These are phyloP conservation scores for Crossocerus cetratus DNA, from an alignment of 2,888 invertebrate genomes.

Conservation along the genomic window DNA sequence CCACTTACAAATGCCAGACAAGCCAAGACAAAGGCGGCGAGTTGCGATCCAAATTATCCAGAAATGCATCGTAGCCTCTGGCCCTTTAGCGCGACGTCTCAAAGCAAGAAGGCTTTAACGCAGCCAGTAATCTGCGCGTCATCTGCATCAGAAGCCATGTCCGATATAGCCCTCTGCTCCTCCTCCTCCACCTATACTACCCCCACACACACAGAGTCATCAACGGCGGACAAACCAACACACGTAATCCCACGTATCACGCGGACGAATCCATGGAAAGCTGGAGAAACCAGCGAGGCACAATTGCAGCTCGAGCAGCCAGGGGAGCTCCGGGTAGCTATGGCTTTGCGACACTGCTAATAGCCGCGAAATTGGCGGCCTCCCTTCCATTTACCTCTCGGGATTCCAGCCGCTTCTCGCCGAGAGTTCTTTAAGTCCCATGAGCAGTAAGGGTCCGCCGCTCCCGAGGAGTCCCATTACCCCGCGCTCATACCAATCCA, in stretches of 20 bases:
- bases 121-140: conserved; percentile 64
- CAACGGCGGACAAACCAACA: background rate
- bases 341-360: too few relatives aligned
- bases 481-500: too few relatives aligned
- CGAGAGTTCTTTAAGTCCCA: too few relatives aligned
- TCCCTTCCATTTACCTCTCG: too few relatives aligned
- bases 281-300: background rate
- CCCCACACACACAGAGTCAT: background rate
- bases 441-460: too few relatives aligned
- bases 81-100: conserved; percentile 52
- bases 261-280: background rate
- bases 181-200: background rate
- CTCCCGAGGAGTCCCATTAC: too few relatives aligned
- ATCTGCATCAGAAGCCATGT: conserved; percentile 59
- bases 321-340: too few relatives aligned
- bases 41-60: conserved; percentile 60
- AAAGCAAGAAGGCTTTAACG: conserved; percentile 62
- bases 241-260: background rate
- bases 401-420: too few relatives aligned
- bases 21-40: conserved; percentile 25
- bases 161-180: conserved; percentile 22
- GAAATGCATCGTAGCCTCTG: conserved; percentile 54
- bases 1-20: background rate
- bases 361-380: too few relatives aligned
- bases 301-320: conserved; percentile 13